Evolutionary conservation across 2,797 vertebrate genomes (phyloP).

Genomic region (Emys orbicularis): DNA sequence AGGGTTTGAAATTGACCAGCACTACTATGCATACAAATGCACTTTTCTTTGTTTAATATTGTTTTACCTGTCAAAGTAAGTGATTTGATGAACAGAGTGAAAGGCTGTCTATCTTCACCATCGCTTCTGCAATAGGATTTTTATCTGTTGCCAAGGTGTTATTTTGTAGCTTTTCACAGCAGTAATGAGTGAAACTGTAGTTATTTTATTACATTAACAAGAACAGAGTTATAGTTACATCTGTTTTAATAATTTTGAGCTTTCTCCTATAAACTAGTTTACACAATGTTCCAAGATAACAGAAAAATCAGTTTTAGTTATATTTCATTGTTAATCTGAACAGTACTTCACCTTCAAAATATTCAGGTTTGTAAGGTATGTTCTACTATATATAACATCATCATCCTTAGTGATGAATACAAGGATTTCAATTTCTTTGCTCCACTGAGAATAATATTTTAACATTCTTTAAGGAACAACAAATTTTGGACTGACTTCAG

Average conservation of each 20-base stretch:
- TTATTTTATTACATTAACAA: background rate
- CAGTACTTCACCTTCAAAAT: background rate
- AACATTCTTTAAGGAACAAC: background rate
- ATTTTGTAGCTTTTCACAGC: slow-evolving; percentile 5
- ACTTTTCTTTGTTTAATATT: background rate
- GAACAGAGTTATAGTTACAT: slow-evolving; percentile 30
- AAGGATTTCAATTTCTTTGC: background rate
- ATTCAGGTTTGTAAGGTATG: background rate
- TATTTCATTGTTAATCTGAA: background rate
- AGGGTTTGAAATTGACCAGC: background rate
- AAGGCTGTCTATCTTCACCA: slow-evolving; percentile 1
- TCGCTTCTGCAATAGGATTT: background rate
- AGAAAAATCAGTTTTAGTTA: background rate
- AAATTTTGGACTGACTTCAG: background rate
- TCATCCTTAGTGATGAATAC: background rate
- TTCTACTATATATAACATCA: background rate
- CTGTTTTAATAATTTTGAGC: slow-evolving; percentile 39
- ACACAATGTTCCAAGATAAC: background rate
- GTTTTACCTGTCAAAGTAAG: slow-evolving; percentile 24
- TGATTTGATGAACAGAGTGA: background rate
- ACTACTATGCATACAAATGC: background rate
- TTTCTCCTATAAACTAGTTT: slow-evolving; percentile 52
- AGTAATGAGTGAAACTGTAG: background rate
- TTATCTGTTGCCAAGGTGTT: slow-evolving; percentile 7
- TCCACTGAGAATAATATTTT: background rate